Percentiles rank a stretch among this genome's conserved stretches.
Conservation (phyloP, 2,888 invertebrate genomes). For the Ormia ochracea region DNA sequence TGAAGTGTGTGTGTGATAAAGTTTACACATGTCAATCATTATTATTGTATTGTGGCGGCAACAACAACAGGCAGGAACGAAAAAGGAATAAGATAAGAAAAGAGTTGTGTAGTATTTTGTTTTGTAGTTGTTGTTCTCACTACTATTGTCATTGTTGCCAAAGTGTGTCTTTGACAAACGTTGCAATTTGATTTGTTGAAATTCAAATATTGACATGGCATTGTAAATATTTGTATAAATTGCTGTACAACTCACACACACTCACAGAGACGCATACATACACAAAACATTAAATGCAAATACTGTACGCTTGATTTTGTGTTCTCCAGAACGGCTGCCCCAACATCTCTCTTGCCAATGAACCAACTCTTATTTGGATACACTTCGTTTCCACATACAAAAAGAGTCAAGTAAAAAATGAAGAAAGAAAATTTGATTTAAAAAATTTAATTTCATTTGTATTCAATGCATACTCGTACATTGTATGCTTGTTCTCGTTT, state of each 20-base stretch:
- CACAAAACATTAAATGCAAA: conserved; percentile 20
- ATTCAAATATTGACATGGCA: conserved; percentile 60
- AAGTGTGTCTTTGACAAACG: conserved; percentile 59
- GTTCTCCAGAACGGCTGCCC: not conserved
- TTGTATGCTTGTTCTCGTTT: conserved; percentile 4
- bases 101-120: not conserved
- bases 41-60: conserved; percentile 42
- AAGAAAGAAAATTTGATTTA: conserved; percentile 34
- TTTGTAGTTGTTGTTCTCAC: not conserved
- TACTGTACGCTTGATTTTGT: conserved; percentile 12
- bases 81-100: conserved; percentile 11
- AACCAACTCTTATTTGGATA: conserved; percentile 3
- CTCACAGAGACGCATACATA: not conserved
- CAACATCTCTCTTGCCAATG: not conserved
- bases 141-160: conserved; percentile 34
- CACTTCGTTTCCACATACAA: not conserved
- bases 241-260: conserved; percentile 1
- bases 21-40: conserved; percentile 54
- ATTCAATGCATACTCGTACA: conserved; percentile 27
- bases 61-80: conserved; percentile 5
- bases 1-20: conserved; percentile 27
- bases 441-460: conserved; percentile 35
- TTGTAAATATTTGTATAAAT: conserved; percentile 47
- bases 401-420: not conserved
- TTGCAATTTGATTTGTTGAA: conserved; percentile 61